Evolutionary conservation across 2,113 vertebrate species (phyloP).

Genomic region (Rhodinocichla rosea): DNA sequence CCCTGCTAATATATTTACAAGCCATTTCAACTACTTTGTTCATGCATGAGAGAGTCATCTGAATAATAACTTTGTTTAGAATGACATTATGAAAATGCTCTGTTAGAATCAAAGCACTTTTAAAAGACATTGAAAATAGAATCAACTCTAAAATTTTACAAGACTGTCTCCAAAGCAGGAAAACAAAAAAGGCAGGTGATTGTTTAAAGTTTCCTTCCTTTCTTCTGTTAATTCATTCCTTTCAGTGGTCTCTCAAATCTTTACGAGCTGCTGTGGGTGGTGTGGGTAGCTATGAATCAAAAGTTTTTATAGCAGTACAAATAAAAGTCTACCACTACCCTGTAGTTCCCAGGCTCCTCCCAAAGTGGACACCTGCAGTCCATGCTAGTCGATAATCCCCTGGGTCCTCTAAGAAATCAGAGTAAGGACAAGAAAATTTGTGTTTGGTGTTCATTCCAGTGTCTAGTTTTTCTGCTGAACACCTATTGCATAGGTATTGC

Average conservation of each 20-base stretch:
- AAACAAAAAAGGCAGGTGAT: accelerated
- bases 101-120: constrained; percentile 14
- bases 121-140: constrained; percentile 9
- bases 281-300: background rate
- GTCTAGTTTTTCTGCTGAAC: background rate
- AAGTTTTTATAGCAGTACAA: background rate
- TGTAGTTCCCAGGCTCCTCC: background rate
- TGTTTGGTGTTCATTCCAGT: background rate
- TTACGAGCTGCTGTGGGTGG: background rate
- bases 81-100: constrained; percentile 44
- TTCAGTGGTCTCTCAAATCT: background rate
- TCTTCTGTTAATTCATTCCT: background rate
- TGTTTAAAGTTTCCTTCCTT: background rate
- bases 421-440: background rate
- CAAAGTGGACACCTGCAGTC: background rate
- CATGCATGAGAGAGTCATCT: background rate
- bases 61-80: constrained; percentile 49
- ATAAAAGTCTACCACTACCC: background rate
- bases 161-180: background rate
- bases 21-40: constrained; percentile 26
- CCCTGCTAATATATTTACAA: constrained; percentile 47
- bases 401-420: background rate
- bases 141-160: background rate
- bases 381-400: background rate
- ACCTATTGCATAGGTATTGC: background rate